These are phyloP conservation scores for Catocala fraxini DNA, from an alignment of 2,888 invertebrate genomes.

Conservation along the genomic window DNA sequence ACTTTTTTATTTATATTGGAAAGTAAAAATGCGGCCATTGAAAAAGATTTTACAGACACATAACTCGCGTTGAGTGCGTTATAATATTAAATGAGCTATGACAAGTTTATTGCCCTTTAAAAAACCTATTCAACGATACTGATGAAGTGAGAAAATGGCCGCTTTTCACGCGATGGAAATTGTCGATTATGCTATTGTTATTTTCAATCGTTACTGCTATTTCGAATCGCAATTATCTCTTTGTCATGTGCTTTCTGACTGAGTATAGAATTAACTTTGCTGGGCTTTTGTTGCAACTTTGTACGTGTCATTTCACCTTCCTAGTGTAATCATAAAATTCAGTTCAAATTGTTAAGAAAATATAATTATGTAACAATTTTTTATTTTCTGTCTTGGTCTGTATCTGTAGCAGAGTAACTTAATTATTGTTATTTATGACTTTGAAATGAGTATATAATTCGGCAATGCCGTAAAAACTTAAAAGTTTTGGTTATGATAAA, in stretches of 20 bases:
- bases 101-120: constrained; percentile 49
- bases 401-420: too few relatives aligned
- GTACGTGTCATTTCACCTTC: too few relatives aligned
- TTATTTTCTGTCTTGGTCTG: too few relatives aligned
- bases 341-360: too few relatives aligned
- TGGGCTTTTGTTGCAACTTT: too few relatives aligned
- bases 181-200: constrained; percentile 21
- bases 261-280: constrained; percentile 1
- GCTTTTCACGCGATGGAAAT: constrained; percentile 32
- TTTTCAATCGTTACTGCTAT: constrained; percentile 12
- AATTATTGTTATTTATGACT: too few relatives aligned
- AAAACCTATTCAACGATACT: constrained; percentile 45
- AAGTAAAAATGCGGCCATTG: constrained; percentile 34
- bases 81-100: constrained; percentile 48
- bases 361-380: too few relatives aligned
- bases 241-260: constrained; percentile 6
- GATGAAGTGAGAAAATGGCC: constrained; percentile 43
- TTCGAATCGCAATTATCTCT: constrained; percentile 15
- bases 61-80: constrained; percentile 40
- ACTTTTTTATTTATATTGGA: constrained; percentile 31
- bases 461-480: too few relatives aligned
- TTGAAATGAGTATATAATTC: too few relatives aligned
- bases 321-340: too few relatives aligned
- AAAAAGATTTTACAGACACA: constrained; percentile 27
- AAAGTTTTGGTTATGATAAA: too few relatives aligned